Percentiles rank a stretch among this genome's conserved stretches.
phyloP scores from a whole-genome alignment of 2,113 vertebrate genomes.

The Euleptes europaea region DNA sequence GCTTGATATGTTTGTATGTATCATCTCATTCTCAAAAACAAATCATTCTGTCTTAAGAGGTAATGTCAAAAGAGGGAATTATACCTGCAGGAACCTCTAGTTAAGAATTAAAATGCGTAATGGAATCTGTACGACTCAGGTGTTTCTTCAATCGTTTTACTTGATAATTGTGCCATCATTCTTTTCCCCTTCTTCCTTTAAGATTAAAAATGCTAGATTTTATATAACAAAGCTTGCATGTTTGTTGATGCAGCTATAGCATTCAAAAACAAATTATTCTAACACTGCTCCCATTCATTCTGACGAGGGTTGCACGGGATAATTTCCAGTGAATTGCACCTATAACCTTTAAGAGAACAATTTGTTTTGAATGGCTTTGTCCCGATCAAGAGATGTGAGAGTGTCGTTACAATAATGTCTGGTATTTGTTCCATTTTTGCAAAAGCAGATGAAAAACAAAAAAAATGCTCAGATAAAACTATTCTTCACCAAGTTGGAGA shows the following conservation, averaged over 20 bases:
- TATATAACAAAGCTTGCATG: neutral
- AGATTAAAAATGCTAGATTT: neutral
- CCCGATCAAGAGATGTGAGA: conserved; percentile 4
- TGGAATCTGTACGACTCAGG: conserved; percentile 13
- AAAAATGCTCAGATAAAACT: neutral
- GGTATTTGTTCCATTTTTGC: neutral
- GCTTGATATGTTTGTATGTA: neutral
- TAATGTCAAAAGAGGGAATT: conserved; percentile 30
- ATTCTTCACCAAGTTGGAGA: no score
- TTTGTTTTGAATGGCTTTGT: neutral
- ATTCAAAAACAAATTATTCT: neutral
- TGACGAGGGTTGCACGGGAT: neutral
- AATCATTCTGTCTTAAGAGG: neutral
- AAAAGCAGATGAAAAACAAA: neutral
- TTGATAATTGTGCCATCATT: neutral
- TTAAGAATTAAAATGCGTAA: conserved; percentile 41
- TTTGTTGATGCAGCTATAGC: conserved; percentile 1
- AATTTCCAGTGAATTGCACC: neutral
- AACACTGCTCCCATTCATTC: neutral
- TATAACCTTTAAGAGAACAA: conserved; percentile 5
- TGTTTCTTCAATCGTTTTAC: conserved; percentile 6
- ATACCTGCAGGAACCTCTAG: conserved; percentile 50
- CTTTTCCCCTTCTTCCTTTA: neutral
- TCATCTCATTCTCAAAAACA: conserved; percentile 19
- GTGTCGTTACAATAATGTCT: neutral